phyloP scores from a whole-genome alignment of 2,888 invertebrate genomes.

The Chesias legatella region DNA sequence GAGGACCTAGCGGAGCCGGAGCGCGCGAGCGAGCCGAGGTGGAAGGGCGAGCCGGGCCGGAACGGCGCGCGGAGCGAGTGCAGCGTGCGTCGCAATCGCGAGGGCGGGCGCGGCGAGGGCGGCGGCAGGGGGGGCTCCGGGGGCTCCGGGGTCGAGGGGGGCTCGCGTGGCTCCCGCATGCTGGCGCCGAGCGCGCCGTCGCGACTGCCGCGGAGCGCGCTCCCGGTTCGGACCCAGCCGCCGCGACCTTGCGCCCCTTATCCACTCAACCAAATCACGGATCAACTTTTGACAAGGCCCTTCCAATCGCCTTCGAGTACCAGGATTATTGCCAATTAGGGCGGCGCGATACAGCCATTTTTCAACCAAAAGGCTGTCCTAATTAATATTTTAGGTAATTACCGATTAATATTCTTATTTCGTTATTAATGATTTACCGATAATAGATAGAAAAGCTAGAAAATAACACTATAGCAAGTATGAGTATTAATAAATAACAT shows the following conservation, averaged over 20 bases:
- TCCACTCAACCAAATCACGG: slow-evolving; percentile 52
- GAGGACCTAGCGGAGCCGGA: slow-evolving; percentile 66
- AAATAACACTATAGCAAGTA: too few relatives aligned
- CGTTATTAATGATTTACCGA: too few relatives aligned
- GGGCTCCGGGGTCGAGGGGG: slow-evolving; percentile 38
- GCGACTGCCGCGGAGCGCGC: slow-evolving; percentile 51
- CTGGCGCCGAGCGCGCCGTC: slow-evolving; percentile 51
- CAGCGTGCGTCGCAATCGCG: slow-evolving; percentile 72
- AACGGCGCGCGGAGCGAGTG: slow-evolving; percentile 74
- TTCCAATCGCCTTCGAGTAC: slow-evolving; percentile 20
- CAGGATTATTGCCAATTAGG: slow-evolving; percentile 19
- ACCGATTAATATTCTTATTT: too few relatives aligned
- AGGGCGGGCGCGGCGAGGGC: slow-evolving; percentile 46
- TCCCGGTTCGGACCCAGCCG: slow-evolving; percentile 26
- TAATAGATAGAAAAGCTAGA: too few relatives aligned
- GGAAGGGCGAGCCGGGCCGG: slow-evolving; percentile 76
- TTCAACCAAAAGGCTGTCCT: background rate
- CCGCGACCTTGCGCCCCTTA: slow-evolving; percentile 58
- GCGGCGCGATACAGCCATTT: slow-evolving; percentile 2
- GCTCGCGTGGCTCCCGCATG: slow-evolving; percentile 53
- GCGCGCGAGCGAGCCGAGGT: slow-evolving; percentile 71
- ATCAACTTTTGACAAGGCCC: slow-evolving; percentile 54
- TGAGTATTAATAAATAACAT: too few relatives aligned
- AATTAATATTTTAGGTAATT: too few relatives aligned
- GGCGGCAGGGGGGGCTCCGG: slow-evolving; percentile 40